Evolutionary conservation across 2,797 vertebrate genomes (phyloP).

Genomic region (Enteromius argenteus): DNA sequence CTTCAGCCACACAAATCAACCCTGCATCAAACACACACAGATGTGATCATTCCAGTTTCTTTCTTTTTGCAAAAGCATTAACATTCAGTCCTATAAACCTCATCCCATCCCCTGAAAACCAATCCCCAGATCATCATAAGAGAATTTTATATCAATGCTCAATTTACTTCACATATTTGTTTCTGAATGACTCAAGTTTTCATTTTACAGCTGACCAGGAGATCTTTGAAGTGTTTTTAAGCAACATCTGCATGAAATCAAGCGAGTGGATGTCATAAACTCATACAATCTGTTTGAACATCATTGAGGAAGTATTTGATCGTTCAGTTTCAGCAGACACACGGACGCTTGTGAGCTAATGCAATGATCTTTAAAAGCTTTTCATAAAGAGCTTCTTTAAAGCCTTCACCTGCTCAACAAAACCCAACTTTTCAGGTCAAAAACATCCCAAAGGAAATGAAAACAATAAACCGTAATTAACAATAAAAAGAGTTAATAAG

Average conservation of each 20-base stretch:
- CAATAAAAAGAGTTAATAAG: neutral
- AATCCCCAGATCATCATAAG: neutral
- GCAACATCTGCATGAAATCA: constrained; percentile 13
- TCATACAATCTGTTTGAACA: neutral
- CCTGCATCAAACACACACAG: neutral
- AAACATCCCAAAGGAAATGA: neutral
- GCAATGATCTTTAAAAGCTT: neutral
- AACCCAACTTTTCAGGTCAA: neutral
- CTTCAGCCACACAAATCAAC: neutral
- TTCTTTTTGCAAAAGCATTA: neutral
- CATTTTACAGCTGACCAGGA: neutral
- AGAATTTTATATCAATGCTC: neutral
- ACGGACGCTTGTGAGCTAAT: neutral
- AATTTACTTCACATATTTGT: neutral
- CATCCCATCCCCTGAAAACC: neutral
- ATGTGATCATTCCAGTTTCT: neutral
- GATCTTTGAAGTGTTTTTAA: constrained; percentile 3
- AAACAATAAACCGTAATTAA: neutral
- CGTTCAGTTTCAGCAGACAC: neutral
- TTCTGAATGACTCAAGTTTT: neutral
- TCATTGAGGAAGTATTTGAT: neutral
- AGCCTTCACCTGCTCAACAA: neutral
- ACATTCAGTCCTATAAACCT: neutral
- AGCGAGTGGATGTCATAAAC: neutral
- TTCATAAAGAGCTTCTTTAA: neutral